A percentile compares a stretch with the other conserved stretches of the same genome.
Evolutionary conservation across 2,113 vertebrate species (phyloP).

Genomic region (Hoplias malabaricus): DNA sequence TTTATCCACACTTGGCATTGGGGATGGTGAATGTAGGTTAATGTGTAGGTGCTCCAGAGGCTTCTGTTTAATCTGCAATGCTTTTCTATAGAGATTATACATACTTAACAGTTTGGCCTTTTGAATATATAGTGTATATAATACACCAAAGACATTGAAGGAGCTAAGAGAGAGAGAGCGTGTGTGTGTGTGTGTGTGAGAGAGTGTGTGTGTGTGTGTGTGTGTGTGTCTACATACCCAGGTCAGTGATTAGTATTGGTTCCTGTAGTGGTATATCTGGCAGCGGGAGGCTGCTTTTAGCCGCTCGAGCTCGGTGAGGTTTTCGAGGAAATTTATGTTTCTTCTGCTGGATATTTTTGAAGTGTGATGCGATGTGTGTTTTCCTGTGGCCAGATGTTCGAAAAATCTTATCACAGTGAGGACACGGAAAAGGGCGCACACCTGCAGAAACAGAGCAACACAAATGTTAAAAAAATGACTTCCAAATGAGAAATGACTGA

Average conservation of each 20-base stretch:
- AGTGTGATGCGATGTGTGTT: constrained; percentile 95
- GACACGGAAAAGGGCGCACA: constrained; percentile 92
- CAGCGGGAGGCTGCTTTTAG: constrained; percentile 82
- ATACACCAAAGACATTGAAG: too few species aligned
- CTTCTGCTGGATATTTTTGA: constrained; percentile 88
- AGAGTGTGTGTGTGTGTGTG: neutral
- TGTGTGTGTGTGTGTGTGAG: too few species aligned
- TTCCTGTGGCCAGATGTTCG: constrained; percentile 96
- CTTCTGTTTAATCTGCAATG: too few species aligned
- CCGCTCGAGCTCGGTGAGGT: constrained; percentile 81
- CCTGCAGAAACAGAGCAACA: constrained; percentile 72
- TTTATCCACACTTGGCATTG: too few species aligned
- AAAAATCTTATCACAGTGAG: constrained; percentile 98
- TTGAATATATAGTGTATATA: too few species aligned
- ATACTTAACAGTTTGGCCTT: too few species aligned
- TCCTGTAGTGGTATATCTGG: constrained; percentile 95
- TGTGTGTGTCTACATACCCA: constrained; percentile 73
- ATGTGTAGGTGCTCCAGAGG: too few species aligned
- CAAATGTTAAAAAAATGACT: too few species aligned
- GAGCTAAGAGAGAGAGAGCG: too few species aligned
- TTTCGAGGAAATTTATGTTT: constrained; percentile 91
- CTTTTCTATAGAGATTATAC: too few species aligned
- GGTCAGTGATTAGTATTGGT: constrained; percentile 97
- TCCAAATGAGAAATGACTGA: too few species aligned
- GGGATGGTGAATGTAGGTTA: too few species aligned